phyloP scores from a whole-genome alignment of 2,113 vertebrate genomes.

The Malurus melanocephalus region DNA sequence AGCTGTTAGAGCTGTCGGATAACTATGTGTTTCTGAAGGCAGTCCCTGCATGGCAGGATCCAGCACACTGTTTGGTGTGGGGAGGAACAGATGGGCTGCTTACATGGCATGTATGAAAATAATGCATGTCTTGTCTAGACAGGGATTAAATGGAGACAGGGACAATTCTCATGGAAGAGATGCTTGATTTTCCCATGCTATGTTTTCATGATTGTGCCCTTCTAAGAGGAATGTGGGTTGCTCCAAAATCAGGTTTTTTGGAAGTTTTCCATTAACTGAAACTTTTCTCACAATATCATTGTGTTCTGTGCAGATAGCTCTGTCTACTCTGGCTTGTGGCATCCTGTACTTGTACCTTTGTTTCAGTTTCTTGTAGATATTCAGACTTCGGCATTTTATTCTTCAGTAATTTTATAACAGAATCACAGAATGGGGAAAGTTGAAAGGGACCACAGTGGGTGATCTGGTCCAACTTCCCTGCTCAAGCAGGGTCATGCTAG shows the following conservation, averaged over 20 bases:
- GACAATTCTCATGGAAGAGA: background rate
- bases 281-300: background rate
- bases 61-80: background rate
- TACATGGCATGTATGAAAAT: background rate
- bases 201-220: background rate
- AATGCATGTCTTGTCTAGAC: background rate
- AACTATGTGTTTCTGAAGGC: background rate
- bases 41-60: background rate
- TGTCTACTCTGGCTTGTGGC: background rate
- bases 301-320: rapidly evolving
- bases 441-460: background rate
- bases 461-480: background rate
- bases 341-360: background rate
- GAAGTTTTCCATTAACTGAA: background rate
- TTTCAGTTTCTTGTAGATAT: background rate
- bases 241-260: background rate
- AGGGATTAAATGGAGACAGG: background rate
- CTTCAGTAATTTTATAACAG: background rate
- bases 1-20: background rate
- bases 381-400: background rate
- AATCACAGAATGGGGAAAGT: background rate
- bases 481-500: background rate
- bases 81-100: conserved; percentile 20
- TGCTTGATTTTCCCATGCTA: background rate
- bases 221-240: background rate